Evolutionary conservation across 2,797 vertebrate genomes (phyloP), one percentile per base, ranked within the genome.

Genomic region (Ibycter americanus): DNA sequence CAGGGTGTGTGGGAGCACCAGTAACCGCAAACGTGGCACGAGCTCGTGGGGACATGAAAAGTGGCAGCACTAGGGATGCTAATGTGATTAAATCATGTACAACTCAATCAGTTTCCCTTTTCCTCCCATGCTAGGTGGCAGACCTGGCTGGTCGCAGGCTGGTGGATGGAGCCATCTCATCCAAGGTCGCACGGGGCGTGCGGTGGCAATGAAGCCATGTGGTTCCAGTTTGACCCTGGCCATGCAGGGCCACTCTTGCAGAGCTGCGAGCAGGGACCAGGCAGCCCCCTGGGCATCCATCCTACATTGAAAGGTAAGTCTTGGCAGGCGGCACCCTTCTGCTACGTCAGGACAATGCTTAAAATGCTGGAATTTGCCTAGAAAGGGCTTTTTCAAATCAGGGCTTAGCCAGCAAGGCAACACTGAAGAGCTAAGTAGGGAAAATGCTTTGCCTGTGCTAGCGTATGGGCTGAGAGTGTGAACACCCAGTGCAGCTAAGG

Each of bases 371-470:
- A 87, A 90, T 94, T 96, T 94, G 91, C 89, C 81, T 94, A 52
- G 90, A 92, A 94, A 95, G 56, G 51, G 83, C 89, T 97, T 98
- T 97, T 97, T 97, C 66, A 87, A 61, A 81, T 29, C 54, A 83
- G 83, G 77, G 12, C 42, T 94, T 94, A 70, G n/a, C 54, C 26
- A 62, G 79, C 21, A 31, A 95, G 80, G 72, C 68, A 77, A 46
- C 51, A 42, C 68, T 93, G 36, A 87, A 81, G 85, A 93, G 90
- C 47, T 36, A 80, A 94, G 40, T 59, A 42, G 77, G 76, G 51
- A 93, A 94, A 78, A 34, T 19, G 23, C 36, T 92, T 61, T 93
- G 46, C 93, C 97, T 82, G 80, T 83, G 76, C 92, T 84, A 40
- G 93, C 70, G 95, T 70, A 10, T 29, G 89, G 93, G 90, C n/a